A percentile compares a stretch with the other conserved stretches of the same genome.
These are phyloP conservation scores for Triops cancriformis DNA, from an alignment of 1,140 invertebrate genomes.

Conservation along the genomic window DNA sequence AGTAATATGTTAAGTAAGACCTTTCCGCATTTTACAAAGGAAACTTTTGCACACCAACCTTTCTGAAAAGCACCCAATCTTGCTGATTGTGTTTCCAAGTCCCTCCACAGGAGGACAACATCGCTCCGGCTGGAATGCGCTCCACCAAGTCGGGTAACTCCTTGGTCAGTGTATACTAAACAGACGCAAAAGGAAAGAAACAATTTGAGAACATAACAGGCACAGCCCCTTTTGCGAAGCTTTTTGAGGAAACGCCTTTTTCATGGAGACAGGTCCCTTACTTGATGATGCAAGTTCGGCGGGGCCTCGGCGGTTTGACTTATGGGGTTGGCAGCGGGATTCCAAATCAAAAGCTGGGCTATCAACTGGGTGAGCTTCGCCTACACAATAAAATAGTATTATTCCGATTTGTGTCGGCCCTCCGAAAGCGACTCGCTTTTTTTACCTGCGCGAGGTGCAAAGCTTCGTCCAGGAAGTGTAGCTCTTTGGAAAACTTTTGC, in stretches of 20 bases:
- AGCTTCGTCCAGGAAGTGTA: conserved; percentile 19
- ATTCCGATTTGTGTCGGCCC: not conserved
- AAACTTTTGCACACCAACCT: conserved; percentile 16
- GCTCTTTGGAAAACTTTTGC: conserved; percentile 14
- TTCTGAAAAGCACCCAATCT: conserved; percentile 27
- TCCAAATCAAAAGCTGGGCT: conserved; percentile 1
- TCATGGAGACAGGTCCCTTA: not conserved
- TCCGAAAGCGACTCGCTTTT: not conserved
- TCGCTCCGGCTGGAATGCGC: conserved; percentile 15
- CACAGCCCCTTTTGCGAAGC: not conserved
- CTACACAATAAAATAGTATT: not conserved
- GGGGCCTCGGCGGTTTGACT: not conserved
- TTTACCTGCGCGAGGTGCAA: conserved; percentile 20
- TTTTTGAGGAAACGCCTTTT: not conserved
- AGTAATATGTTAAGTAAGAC: not conserved
- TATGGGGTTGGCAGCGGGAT: not conserved
- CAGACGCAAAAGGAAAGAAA: not conserved
- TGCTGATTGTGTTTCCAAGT: conserved; percentile 24
- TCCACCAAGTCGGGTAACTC: conserved; percentile 15
- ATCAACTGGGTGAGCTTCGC: not conserved
- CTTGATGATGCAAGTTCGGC: not conserved
- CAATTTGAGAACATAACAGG: not conserved
- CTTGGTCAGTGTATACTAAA: not conserved
- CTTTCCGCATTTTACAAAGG: not conserved
- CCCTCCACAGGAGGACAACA: conserved; percentile 24